Base-by-base conservation (phyloP, 1,140 invertebrate genomes). In the Plutomurus gul region DNA sequence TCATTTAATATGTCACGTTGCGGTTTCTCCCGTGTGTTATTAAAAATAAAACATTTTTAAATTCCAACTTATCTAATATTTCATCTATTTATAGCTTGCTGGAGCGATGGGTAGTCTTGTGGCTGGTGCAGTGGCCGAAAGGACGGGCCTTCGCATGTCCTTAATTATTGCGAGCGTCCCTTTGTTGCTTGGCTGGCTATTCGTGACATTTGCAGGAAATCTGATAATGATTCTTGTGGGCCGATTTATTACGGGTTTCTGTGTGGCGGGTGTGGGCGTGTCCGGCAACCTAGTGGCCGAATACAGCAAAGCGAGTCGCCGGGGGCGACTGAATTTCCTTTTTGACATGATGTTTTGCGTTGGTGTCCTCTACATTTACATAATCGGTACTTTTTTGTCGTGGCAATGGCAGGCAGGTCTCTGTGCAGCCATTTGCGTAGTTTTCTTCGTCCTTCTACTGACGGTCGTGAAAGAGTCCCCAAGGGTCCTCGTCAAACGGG, bases 211-310 rank as follows among this genome's bases (percentile, higher is more conserved):
- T 82, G 16, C 78, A 39, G 10, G 71, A 30, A 51, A 36, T 51
- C 22, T 80, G 25, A 1, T 36, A 0, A 47, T 79, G 4, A 77
- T 87, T 3, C 84, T 84, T 27, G 13, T 85, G 16, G 87, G 87
- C 5, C 84, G 88, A 30, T 80, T 87, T 18, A 46, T 88, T 1
- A 86, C 85, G 33, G 88, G 84, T n/a, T 86, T 87, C 11, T 84
- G 84, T 46, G 85, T 82, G 5, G 86, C 87, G 1, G 84, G 85
- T 3, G 91, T 93, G 89, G 86, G 89, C 3, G 91, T 91, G 1
- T 92, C 90, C 0, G 13, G 13, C n/a, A 25, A 87, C 22, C 88
- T 88, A 72, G 82, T 88, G 8, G 86, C 86, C 51, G 88, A 88
- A 84, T 86, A 86, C 5, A 85, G 86, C 0, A 85, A 86, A 0